These are phyloP conservation scores for Pherbina coryleti DNA, from an alignment of 2,888 invertebrate genomes.

Conservation along the genomic window DNA sequence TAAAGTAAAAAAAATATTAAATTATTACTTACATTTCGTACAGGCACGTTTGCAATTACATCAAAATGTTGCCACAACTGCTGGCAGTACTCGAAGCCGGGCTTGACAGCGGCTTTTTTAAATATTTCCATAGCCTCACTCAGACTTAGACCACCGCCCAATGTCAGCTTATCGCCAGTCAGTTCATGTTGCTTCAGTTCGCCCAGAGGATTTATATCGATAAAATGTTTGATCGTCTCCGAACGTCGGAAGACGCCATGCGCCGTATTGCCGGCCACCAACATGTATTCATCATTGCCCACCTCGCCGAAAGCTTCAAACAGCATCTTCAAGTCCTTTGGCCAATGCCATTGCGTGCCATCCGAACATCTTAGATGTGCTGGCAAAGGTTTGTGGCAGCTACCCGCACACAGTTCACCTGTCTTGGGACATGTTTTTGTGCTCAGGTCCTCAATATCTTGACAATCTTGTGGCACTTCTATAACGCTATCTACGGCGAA, in stretches of 20 bases:
- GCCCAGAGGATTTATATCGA: slow-evolving; percentile 75
- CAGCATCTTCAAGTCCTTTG: slow-evolving; percentile 53
- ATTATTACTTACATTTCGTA: slow-evolving; percentile 74
- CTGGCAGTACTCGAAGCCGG: slow-evolving; percentile 72
- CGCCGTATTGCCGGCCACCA: slow-evolving; percentile 83
- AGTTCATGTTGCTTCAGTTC: slow-evolving; percentile 72
- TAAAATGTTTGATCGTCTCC: slow-evolving; percentile 70
- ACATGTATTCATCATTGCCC: slow-evolving; percentile 72
- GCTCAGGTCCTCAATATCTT: slow-evolving; percentile 69
- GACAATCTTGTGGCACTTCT: slow-evolving; percentile 67
- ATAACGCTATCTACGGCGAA: slow-evolving; percentile 76
- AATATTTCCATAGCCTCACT: slow-evolving; percentile 72
- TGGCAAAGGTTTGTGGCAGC: slow-evolving; percentile 52
- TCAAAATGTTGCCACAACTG: slow-evolving; percentile 73
- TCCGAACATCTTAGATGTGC: slow-evolving; percentile 49
- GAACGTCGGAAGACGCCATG: slow-evolving; percentile 73
- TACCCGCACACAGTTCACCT: slow-evolving; percentile 63
- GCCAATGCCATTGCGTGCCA: slow-evolving; percentile 63
- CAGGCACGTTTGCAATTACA: slow-evolving; percentile 76
- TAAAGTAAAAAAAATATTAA: neutral
- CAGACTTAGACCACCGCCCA: slow-evolving; percentile 70
- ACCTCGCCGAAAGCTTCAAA: slow-evolving; percentile 63
- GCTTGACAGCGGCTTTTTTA: slow-evolving; percentile 62
- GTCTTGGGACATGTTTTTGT: slow-evolving; percentile 70
- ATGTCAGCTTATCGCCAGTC: slow-evolving; percentile 50